Percentiles rank a stretch among this genome's conserved stretches.
Evolutionary conservation across 37 sponge, comb jelly and placozoan species (phyloP).

Genomic region (Dysidea cf. avara): DNA sequence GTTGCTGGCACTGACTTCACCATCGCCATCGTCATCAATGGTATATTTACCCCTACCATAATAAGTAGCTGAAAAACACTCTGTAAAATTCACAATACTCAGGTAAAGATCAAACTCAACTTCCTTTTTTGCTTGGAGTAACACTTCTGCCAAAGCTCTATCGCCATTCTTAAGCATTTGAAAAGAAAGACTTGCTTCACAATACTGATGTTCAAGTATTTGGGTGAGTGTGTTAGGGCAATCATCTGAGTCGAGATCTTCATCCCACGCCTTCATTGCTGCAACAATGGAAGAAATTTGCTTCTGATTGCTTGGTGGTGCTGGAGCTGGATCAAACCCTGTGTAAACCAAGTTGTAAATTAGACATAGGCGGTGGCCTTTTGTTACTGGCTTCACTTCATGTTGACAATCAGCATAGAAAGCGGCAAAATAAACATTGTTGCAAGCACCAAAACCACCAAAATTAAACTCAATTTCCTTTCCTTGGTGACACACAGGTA

Average conservation of each 20-base stretch:
- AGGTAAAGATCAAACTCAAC: slow-evolving; percentile 36
- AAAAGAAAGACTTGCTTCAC: slow-evolving; percentile 34
- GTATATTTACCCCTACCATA: no score
- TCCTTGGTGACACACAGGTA: neutral
- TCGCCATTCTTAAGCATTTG: slow-evolving; percentile 25
- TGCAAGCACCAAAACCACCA: no score
- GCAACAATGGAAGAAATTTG: neutral
- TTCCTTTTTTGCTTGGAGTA: neutral
- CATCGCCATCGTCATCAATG: no score
- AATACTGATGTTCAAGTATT: slow-evolving; percentile 29
- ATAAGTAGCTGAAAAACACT: no score
- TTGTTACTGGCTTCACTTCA: slow-evolving; percentile 9
- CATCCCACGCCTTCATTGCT: slow-evolving; percentile 24
- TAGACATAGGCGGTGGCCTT: slow-evolving; percentile 34
- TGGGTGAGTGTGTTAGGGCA: slow-evolving; percentile 4
- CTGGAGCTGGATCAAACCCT: slow-evolving; percentile 8
- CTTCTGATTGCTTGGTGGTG: neutral
- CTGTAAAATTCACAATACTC: neutral
- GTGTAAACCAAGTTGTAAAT: no score
- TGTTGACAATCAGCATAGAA: slow-evolving; percentile 22
- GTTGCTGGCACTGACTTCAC: no score
- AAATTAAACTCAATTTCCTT: neutral
- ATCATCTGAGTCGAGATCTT: neutral
- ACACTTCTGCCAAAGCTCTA: slow-evolving; percentile 21
- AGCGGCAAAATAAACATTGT: no score